Evolutionary conservation across 2,113 vertebrate species (phyloP).

Genomic region (Oryzias javanicus): DNA sequence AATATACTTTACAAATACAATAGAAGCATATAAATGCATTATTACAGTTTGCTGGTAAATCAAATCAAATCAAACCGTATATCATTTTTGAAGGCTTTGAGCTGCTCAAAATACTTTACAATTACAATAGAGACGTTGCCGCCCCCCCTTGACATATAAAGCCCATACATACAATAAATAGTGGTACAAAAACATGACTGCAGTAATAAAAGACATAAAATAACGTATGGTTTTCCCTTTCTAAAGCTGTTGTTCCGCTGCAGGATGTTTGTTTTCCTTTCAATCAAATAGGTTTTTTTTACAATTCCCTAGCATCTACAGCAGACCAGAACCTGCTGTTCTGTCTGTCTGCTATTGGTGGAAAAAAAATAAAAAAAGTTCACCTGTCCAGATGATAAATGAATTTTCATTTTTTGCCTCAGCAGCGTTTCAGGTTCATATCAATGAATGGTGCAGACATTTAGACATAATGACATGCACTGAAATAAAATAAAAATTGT

Average conservation of each 20-base stretch:
- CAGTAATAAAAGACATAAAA: too few species aligned
- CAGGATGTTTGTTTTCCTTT: not conserved
- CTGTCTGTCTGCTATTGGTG: not conserved
- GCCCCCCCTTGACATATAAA: too few species aligned
- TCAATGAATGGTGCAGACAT: constrained; percentile 4
- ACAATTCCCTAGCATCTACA: not conserved
- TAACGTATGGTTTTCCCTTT: not conserved
- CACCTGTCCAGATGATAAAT: constrained; percentile 29
- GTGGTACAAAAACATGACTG: too few species aligned
- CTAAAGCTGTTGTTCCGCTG: too few species aligned
- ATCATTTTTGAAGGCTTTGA: too few species aligned
- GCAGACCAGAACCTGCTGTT: not conserved
- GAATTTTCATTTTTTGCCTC: constrained; percentile 18
- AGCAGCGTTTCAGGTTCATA: constrained; percentile 10
- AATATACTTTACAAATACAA: too few species aligned
- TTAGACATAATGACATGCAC: constrained; percentile 19
- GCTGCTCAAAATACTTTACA: too few species aligned
- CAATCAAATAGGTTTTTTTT: not conserved
- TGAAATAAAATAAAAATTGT: constrained; percentile 10
- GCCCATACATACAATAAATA: too few species aligned
- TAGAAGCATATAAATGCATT: too few species aligned
- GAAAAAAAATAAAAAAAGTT: not conserved
- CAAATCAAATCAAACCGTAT: too few species aligned
- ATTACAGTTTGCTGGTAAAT: too few species aligned
- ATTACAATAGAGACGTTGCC: too few species aligned